Percentiles rank a stretch among this genome's conserved stretches.
These are phyloP conservation scores for Platygyra sinensis DNA, from an alignment of 64 coral and sea anemone genomes.

Conservation along the genomic window DNA sequence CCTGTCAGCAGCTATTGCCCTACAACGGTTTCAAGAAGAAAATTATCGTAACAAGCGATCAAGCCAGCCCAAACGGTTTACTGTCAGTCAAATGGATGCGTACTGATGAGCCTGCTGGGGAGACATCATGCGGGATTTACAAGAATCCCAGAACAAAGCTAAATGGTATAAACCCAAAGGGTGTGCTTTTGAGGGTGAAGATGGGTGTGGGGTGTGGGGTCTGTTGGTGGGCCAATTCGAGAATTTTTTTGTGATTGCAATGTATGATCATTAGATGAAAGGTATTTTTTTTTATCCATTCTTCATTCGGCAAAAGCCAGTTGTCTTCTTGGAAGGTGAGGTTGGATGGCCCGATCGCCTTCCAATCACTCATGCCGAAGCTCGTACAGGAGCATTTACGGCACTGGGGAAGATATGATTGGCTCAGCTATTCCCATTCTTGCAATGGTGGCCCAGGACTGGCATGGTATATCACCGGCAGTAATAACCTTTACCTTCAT, in stretches of 20 bases:
- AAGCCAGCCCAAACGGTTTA: slow-evolving; percentile 7
- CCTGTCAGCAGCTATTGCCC: slow-evolving; percentile 17
- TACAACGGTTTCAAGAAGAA: slow-evolving; percentile 21
- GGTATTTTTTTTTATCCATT: too few species aligned
- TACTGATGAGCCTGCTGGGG: background rate
- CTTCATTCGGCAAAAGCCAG: slow-evolving; percentile 1
- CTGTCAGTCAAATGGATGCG: slow-evolving; percentile 44
- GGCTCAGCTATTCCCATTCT: too few species aligned
- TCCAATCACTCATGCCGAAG: slow-evolving; percentile 39
- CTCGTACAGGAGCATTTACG: slow-evolving; percentile 28
- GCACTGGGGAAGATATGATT: slow-evolving; percentile 60
- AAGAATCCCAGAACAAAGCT: slow-evolving; percentile 53
- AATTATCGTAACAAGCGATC: background rate
- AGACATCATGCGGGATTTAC: slow-evolving; percentile 61
- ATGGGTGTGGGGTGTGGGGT: slow-evolving; percentile 49
- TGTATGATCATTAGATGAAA: slow-evolving; percentile 56
- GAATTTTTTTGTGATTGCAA: slow-evolving; percentile 26
- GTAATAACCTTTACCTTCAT: slow-evolving; percentile 37
- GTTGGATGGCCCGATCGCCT: slow-evolving; percentile 37
- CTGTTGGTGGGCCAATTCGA: slow-evolving; percentile 32
- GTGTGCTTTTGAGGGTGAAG: slow-evolving; percentile 55
- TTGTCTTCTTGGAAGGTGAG: slow-evolving; percentile 60
- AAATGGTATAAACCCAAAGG: background rate
- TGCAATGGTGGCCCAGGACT: too few species aligned
- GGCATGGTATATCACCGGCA: slow-evolving; percentile 50